Base-by-base conservation (phyloP, 2,888 invertebrate genomes). In the Phortica okadai region DNA sequence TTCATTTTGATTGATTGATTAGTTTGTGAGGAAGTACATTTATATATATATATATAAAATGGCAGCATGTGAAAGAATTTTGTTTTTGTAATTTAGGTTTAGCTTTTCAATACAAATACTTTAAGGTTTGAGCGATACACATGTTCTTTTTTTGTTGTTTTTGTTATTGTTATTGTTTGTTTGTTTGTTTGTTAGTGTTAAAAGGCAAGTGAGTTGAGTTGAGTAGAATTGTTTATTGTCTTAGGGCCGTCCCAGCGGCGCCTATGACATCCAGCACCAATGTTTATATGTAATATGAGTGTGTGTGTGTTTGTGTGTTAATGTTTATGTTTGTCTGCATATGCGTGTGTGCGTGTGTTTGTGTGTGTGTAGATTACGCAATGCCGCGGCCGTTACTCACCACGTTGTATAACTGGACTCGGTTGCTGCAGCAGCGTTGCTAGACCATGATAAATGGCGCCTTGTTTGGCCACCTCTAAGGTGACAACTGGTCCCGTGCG, bases 381-480 rank as follows among this genome's bases (percentile, higher is more conserved):
- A 10, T 8, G 45, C 10, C 7, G 45, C 45, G 8, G 50, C 14
- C 14, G 14, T 50, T 50, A 50, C 50, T 50, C 50, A 95, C 95
- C 95, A 93, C 95, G 93, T 87, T 94, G 94, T 91, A 95, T 95
- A 80, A 95, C 94, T 74, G 97, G 97, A 84, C 96, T 96, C 11
- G 98, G 98, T 90, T 98, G 98, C 84, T 97, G 97, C 73, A 99
- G 93, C 78, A 98, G 93, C 16, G 97, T 97, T 16, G 98, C 98
- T 75, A 99, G 93, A 42, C 99, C 99, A 92, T 99, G 99, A 90
- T 97, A 96, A 87, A 98, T 96, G 73, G 99, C 99, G 73, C 98
- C 99, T 91, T 99, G 98, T 92, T 99, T 99, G 41, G 98, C 98
- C 78, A 99, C 99, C 91, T 98, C 98, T 80, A 99, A 92, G 7